A percentile compares a stretch with the other conserved stretches of the same genome.
These are phyloP conservation scores for Bagarius yarrelli DNA, from an alignment of 2,113 vertebrate species.

Conservation along the genomic window DNA sequence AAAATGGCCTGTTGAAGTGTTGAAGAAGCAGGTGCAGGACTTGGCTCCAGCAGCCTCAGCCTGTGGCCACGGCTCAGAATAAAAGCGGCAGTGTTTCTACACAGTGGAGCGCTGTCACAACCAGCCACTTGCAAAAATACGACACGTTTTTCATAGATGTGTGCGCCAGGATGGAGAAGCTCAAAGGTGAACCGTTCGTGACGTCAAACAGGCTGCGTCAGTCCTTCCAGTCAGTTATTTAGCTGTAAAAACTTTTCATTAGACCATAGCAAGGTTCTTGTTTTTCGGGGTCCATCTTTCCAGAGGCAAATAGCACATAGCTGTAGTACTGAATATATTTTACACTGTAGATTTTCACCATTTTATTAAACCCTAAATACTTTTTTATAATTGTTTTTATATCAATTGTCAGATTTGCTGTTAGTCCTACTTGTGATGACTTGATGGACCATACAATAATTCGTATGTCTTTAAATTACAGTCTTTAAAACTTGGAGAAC, in stretches of 20 bases:
- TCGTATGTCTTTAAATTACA: slow-evolving; percentile 41
- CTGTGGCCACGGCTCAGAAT: slow-evolving; percentile 40
- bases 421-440: neutral
- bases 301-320: neutral
- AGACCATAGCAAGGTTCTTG: neutral
- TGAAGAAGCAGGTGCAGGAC: slow-evolving; percentile 55
- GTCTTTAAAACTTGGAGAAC: slow-evolving; percentile 39
- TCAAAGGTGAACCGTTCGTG: slow-evolving; percentile 47
- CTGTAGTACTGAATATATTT: neutral
- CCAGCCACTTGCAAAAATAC: slow-evolving; percentile 52
- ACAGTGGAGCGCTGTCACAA: slow-evolving; percentile 49
- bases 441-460: slow-evolving; percentile 49
- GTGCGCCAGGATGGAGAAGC: slow-evolving; percentile 33
- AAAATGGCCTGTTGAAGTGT: slow-evolving; percentile 55
- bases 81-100: slow-evolving; percentile 51
- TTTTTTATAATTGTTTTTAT: neutral
- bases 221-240: slow-evolving; percentile 43
- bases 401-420: neutral
- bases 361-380: neutral
- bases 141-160: slow-evolving; percentile 53
- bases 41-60: slow-evolving; percentile 34
- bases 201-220: slow-evolving; percentile 36
- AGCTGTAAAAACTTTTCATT: slow-evolving; percentile 13
- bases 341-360: neutral
- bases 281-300: slow-evolving; percentile 19